A percentile compares a stretch with the other conserved stretches of the same genome.
phyloP scores from a whole-genome alignment of 2,113 vertebrate species.

The Hypocryptadius cinnamomeus region DNA sequence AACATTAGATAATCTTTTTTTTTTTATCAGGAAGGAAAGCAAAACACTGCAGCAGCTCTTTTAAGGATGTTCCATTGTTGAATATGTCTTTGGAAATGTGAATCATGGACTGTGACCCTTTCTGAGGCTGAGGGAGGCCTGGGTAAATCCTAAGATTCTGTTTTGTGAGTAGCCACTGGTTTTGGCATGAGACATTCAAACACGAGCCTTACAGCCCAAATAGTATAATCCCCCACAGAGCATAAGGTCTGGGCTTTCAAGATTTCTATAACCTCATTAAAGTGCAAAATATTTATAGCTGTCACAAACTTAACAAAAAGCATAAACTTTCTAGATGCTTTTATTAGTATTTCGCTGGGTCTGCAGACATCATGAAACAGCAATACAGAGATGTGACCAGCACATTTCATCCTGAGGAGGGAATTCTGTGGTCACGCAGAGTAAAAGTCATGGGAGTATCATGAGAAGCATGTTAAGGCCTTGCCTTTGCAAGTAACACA shows the following conservation, averaged over 20 bases:
- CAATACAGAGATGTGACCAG: not conserved
- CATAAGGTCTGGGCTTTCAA: not conserved
- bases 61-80: not conserved
- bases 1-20: not conserved
- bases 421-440: not conserved
- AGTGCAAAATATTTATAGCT: not conserved
- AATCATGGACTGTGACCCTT: not conserved
- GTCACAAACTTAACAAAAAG: not conserved
- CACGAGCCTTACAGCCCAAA: not conserved
- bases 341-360: not conserved
- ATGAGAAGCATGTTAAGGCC: not conserved
- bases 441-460: not conserved
- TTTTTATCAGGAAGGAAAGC: not conserved
- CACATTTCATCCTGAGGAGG: not conserved
- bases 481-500: not conserved
- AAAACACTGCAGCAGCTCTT: not conserved
- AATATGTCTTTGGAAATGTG: not conserved
- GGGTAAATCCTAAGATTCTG: not conserved
- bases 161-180: not conserved
- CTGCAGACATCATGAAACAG: not conserved
- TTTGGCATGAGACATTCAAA: not conserved
- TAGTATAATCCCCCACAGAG: not conserved
- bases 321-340: not conserved
- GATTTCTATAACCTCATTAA: not conserved
- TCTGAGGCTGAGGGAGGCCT: not conserved